These are phyloP conservation scores for Gymnosoma rotundatum DNA, from an alignment of 2,888 invertebrate species.

Conservation along the genomic window DNA sequence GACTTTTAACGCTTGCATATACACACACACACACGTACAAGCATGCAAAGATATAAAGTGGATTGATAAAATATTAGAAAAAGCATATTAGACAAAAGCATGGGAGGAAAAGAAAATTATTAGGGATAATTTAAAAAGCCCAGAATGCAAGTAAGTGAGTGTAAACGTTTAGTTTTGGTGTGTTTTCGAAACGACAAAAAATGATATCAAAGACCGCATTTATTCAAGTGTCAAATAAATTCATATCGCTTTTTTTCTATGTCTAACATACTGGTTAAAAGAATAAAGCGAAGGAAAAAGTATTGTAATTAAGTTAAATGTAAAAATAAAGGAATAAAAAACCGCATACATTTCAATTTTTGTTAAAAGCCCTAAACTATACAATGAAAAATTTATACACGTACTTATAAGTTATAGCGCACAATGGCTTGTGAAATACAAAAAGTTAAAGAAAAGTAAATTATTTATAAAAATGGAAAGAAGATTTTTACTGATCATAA, in stretches of 20 bases:
- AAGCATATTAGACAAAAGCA: neutral
- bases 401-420: constrained; percentile 14
- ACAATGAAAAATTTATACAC: constrained; percentile 50
- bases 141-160: neutral
- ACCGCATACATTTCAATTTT: constrained; percentile 56
- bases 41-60: constrained; percentile 1
- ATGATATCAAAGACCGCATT: constrained; percentile 76
- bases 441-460: no score
- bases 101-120: constrained; percentile 8
- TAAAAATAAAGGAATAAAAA: constrained; percentile 59
- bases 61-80: constrained; percentile 47
- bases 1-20: constrained; percentile 49
- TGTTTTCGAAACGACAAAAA: constrained; percentile 29
- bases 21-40: neutral
- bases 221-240: constrained; percentile 80
- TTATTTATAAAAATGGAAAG: no score
- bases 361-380: constrained; percentile 54
- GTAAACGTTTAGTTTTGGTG: constrained; percentile 21
- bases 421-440: constrained; percentile 4
- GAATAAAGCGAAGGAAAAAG: neutral
- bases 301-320: constrained; percentile 80
- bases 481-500: no score
- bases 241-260: constrained; percentile 73
- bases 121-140: constrained; percentile 12
- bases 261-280: no score